Base-by-base conservation (phyloP, 2,797 vertebrate species). In the Chiloscyllium punctatum region DNA sequence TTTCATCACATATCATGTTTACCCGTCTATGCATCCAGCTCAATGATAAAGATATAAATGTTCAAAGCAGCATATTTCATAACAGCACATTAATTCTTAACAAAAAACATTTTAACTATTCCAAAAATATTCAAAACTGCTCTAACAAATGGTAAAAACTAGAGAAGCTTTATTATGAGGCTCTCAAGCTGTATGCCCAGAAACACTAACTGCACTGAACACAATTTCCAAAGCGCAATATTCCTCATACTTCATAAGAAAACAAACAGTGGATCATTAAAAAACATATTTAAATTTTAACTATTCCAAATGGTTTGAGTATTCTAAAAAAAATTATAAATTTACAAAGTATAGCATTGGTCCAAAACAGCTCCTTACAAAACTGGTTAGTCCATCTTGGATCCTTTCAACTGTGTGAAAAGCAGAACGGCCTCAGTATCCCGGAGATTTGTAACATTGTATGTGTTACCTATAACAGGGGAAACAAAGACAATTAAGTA, bases 371-470 rank as follows among this genome's bases (percentile, higher is more conserved):
- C 16, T 95, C 48, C 48, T 74, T 30, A 33, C 15, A 3, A 33
- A 95, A 57, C 23, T 23, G 25, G 8, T 95, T 96, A 95, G 96
- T 87, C 27, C 96, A 96, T 96, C 95, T 92, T 96, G 95, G 96
- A 92, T 96, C 96, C 97, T 96, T 98, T 98, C 96, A 98, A 96
- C 23, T 98, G 98, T 7, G 97, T 98, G 97, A 98, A 98, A 96
- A 97, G 16, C 96, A 98, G 96, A 96, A 97, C 25, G 74, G 97
- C 97, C 69, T 97, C 97, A 95, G 97, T 96, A 4, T 97, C 96
- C 96, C 97, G 96, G 95, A 98, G 97, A 96, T 98, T 98, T 92
- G 15, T 97, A 96, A 98, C 96, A 96, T 97, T 98, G 96, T 98
- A 98, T 96, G 96, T 95, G 96, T 98, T 98, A 96, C 98, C 98